Evolutionary conservation across 2,797 vertebrate species (phyloP), one percentile per base, ranked within the genome.

Genomic region (Falco novaeseelandiae): DNA sequence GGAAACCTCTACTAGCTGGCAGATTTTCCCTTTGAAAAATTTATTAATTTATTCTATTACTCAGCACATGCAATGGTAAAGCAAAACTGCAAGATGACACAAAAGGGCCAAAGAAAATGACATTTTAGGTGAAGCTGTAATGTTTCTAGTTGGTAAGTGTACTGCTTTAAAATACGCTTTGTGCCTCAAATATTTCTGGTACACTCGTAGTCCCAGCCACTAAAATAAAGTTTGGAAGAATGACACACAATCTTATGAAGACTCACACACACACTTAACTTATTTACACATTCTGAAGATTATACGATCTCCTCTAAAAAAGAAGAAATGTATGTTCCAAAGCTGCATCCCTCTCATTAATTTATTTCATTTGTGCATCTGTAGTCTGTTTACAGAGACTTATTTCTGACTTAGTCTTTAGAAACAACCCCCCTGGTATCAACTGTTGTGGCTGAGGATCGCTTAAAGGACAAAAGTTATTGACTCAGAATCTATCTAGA

Each of bases 31-130:
- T 74, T 58, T 69, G 42, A 87, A 66, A 93, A 79, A 44, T 34
- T 81, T 70, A 59, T 78, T 86, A 9, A 46, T 86, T 97, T 69
- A 74, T 54, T 63, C 54, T 88, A 83, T 96, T 96, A 95, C 89
- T 94, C 70, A 93, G 90, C 90, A 91, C 18, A 55, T 2, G 7
- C 51, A 74, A 55, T 23, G n/a, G 58, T 55, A 85, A 90, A 81
- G 44, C 46, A 90, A 87, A 96, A 52, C 54, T 80, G 76, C 55
- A 78, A 71, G 38, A 76, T 80, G 70, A 83, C 69, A 71, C 91
- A 81, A 80, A 93, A 54, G 27, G 59, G 65, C 30, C 81, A 89
- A 93, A 91, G 81, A 91, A 96, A 92, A 94, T 19, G 5, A 84
- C 40, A 52, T 77, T 91, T 79, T 57, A 78, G 54, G 69, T 78